Percentiles rank a stretch among this genome's conserved stretches.
These are phyloP conservation scores for Solea senegalensis DNA, from an alignment of 2,113 vertebrate genomes.

Conservation along the genomic window DNA sequence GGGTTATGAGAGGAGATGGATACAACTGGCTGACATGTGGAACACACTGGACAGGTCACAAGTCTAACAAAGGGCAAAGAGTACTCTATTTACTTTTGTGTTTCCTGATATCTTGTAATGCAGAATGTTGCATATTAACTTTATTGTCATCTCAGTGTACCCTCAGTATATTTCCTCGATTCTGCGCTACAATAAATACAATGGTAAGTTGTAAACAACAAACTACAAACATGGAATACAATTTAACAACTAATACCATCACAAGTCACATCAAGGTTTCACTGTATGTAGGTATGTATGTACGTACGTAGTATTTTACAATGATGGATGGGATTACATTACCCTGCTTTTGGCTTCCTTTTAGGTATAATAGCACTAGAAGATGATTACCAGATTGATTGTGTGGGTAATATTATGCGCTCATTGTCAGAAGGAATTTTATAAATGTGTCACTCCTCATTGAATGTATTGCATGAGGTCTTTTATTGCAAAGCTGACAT, in stretches of 20 bases:
- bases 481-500: slow-evolving; percentile 65
- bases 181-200: no score
- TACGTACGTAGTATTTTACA: neutral
- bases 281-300: neutral
- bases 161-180: no score
- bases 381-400: slow-evolving; percentile 28
- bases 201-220: no score
- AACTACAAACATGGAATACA: no score
- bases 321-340: neutral
- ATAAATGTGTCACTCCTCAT: slow-evolving; percentile 38
- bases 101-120: no score
- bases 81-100: no score
- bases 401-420: slow-evolving; percentile 33
- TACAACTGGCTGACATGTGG: no score
- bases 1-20: no score
- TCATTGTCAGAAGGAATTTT: slow-evolving; percentile 46
- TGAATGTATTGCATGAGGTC: slow-evolving; percentile 45
- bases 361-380: neutral
- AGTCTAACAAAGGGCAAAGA: no score
- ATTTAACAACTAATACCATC: neutral
- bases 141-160: no score
- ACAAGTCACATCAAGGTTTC: neutral
- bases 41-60: no score
- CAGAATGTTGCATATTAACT: no score
- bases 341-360: neutral